phyloP scores from a whole-genome alignment of 2,888 invertebrate species.

The Drosophila aldrichi region DNA sequence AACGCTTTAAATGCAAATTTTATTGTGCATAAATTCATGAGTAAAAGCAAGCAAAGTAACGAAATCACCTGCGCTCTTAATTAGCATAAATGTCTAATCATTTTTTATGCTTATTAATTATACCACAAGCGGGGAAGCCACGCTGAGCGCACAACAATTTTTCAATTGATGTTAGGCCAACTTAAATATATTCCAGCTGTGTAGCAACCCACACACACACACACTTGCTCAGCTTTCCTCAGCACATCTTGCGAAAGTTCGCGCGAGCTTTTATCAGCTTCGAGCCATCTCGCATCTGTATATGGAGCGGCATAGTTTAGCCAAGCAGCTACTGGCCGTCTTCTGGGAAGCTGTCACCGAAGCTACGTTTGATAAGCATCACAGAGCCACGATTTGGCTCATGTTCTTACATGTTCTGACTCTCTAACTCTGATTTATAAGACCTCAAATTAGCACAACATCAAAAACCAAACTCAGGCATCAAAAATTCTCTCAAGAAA shows the following conservation, averaged over 20 bases:
- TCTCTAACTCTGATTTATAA: constrained; percentile 48
- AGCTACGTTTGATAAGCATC: constrained; percentile 43
- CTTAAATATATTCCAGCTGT: constrained; percentile 41
- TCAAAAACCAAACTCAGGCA: constrained; percentile 13
- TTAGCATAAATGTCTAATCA: constrained; percentile 75
- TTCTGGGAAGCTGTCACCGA: constrained; percentile 60
- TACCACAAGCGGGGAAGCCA: constrained; percentile 21
- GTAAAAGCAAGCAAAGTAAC: constrained; percentile 48
- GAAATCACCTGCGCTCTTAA: constrained; percentile 72
- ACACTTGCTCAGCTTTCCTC: background rate
- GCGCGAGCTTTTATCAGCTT: constrained; percentile 19
- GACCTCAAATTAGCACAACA: constrained; percentile 43
- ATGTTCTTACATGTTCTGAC: constrained; percentile 17
- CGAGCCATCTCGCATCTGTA: constrained; percentile 20
- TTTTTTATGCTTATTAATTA: constrained; percentile 73
- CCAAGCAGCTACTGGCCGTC: constrained; percentile 21
- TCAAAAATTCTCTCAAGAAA: constrained; percentile 30
- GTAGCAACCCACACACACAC: constrained; percentile 12
- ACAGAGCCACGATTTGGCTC: constrained; percentile 23
- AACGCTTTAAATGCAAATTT: constrained; percentile 71
- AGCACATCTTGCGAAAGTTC: constrained; percentile 20
- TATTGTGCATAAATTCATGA: constrained; percentile 65
- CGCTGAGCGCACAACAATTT: constrained; percentile 20
- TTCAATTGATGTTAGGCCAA: constrained; percentile 27
- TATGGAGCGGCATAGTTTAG: constrained; percentile 33